A percentile compares a stretch with the other conserved stretches of the same genome.
phyloP scores from a whole-genome alignment of 2,888 invertebrate species.

The Alloscopus bannaensis region DNA sequence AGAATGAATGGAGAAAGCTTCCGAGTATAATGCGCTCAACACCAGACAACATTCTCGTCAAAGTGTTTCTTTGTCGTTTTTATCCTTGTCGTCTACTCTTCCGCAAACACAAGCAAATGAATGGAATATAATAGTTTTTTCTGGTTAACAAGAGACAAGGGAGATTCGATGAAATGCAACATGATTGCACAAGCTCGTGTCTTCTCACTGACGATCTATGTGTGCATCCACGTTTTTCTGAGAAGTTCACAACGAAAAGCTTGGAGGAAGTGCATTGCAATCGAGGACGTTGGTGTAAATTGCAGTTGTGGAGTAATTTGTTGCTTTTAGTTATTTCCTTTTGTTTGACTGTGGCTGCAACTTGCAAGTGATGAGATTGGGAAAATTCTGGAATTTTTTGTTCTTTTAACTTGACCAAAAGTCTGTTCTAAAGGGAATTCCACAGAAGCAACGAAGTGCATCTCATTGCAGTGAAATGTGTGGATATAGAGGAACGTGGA shows the following conservation, averaged over 20 bases:
- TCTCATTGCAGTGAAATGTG: no score
- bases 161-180: constrained; percentile 45
- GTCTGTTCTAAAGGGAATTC: no score
- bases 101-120: constrained; percentile 48
- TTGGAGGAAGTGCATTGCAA: constrained; percentile 31
- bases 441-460: no score
- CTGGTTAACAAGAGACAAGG: constrained; percentile 11
- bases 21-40: no score
- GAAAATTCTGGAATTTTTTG: background rate
- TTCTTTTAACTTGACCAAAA: constrained; percentile 8
- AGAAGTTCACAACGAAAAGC: no score
- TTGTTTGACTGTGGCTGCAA: constrained; percentile 34
- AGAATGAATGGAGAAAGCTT: no score
- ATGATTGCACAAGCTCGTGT: constrained; percentile 45
- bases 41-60: constrained; percentile 15
- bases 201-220: no score
- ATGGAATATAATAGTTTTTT: constrained; percentile 49
- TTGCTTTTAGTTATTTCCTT: constrained; percentile 28
- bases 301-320: constrained; percentile 61
- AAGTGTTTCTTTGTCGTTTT: constrained; percentile 49
- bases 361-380: background rate
- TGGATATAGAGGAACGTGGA: no score
- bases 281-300: constrained; percentile 51
- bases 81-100: constrained; percentile 41
- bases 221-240: no score